Evolutionary conservation across 2,797 vertebrate species (phyloP), one percentile per base, ranked within the genome.

Genomic region (Heliangelus exortis): DNA sequence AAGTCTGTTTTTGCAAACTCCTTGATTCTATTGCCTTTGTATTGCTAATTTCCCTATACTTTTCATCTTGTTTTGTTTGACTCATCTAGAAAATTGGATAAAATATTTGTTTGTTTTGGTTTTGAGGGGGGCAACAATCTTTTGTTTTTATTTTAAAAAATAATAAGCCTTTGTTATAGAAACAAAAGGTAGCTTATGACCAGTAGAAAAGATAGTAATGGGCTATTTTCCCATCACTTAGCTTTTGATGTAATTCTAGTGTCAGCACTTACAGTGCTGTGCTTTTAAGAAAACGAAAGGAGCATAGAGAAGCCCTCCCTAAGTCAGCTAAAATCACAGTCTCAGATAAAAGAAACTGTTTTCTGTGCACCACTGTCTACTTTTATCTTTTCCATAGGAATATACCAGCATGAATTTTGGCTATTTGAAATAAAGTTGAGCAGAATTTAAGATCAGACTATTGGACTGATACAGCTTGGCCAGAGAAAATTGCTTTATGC

Each of bases 141-240:
- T 28, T 59, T 63, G 8, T 17, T 69, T 84, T 58, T 81, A 54
- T 83, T 94, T 71, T 23, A 55, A 59, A 90, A 50, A 79, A 76
- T 23, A 61, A 77, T 66, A 91, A 68, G 10, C 15, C 73, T 71
- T 91, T 79, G 5, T 88, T 75, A 61, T 6, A 72, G 69, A 26
- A 36, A 53, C 19, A 87, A 66, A 93, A 87, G 39, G 23, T 79
- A 71, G 51, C 67, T 55, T 84, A 45, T 9, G 8, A 63, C 90
- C 95, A 85, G 71, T 93, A 87, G 41, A 54, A 74, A 84, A 84
- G 22, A 59, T 76, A 76, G 57, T 89, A 90, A 92, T 71, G 45
- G 77, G 12, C 53, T 77, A 53, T 61, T 84, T 91, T 82, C 36
- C 21, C 89, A 67, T 80, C 81, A 79, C 10, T 93, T 94, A 18